Evolutionary conservation across 1,140 invertebrate species (phyloP), one percentile per base, ranked within the genome.

Genomic region (Caenorhabditis remanei): DNA sequence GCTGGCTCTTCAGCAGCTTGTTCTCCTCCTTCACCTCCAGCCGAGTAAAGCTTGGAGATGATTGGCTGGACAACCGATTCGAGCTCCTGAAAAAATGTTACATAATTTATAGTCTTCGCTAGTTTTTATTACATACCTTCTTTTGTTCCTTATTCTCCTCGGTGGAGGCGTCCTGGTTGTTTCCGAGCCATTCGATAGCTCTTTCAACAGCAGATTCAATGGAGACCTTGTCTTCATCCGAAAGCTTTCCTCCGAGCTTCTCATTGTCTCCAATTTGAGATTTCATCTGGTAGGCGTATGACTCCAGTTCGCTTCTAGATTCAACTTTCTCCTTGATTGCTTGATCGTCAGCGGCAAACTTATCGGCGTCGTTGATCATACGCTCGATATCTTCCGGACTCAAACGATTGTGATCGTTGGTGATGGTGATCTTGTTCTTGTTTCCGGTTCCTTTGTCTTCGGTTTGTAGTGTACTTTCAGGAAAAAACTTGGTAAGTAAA

Each of bases 341-440:
- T 94, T 98, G 98, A 93, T 99, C 98, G 90, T 99, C 97, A 91
- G 99, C 97, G 40, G 97, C 97, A 93, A 99, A 99, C 92, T 97
- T 97, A 93, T 99, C 98, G 4, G 97, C 97, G 91, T 99, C 97
- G 93, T 96, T 97, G 92, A 99, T 98, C 98, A 99, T 99, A 63
- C 96, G 95, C 91, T 99, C 97, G 91, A 99, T 99, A 90, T 99
- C 97, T 92, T 99, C 98, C 24, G 97, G 97, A 24, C 97, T 97
- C 40, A 99, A 91, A 87, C 97, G 95, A 93, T 99, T 99, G 93
- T 86, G 65, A 16, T 86, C 85, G 90, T 99, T 99, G 85, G 97
- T 98, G 91, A 99, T 99, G 82, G 98, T 96, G 91, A 99, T 99
- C 93, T 99, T 97, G 93, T 99, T 97, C 88, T 97, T 95, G 94